Base-by-base conservation (phyloP, 2,888 invertebrate genomes). In the Panorpa germanica region DNA sequence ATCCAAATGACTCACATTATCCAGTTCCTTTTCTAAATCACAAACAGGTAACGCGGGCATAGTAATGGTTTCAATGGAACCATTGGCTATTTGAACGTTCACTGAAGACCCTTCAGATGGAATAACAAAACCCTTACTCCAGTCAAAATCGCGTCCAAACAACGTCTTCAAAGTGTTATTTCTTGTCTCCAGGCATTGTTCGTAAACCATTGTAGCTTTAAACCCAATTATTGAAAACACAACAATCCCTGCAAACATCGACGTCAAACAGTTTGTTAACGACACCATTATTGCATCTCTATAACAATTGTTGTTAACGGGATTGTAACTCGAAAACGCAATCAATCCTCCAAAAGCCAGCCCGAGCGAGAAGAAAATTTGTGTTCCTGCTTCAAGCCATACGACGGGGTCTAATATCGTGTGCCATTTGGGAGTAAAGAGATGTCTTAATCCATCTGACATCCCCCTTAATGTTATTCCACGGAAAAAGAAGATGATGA, bases 311-410 rank as follows among this genome's bases (percentile, higher is more conserved):
- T 95, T 95, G 49, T 91, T 88, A 3, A 88, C 83, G 1, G 91
- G 90, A 55, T 93, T 95, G 57, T 95, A 95, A 1, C 93, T 93
- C 0, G 86, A 83, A 49, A 93, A 95, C 1, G 93, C 93, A 36
- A 95, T 93, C 20, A 95, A 60, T 6, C 93, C 93, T 8, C 95
- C 95, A 43, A 95, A 95, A 2, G 91, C 93, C 28, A 95, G 57
- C 6, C 93, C 93, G 35, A 93, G 65, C 0, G 91, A 93, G 55
- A 93, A 95, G 59, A 95, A 95, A 44, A 95, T 93, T 53, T 95
- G 95, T 0, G 93, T 93, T 3, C 93, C 93, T 0, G 95, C 93
- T 57, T 95, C 93, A 31, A 95, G 56, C 95, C 95, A 95, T 0
- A 95, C 93, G 1, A 86, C 83, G 6, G 93, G 93, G 57, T 91